Evolutionary conservation across 1,140 invertebrate genomes (phyloP), one percentile per base, ranked within the genome.

Genomic region (Mamestra configurata): DNA sequence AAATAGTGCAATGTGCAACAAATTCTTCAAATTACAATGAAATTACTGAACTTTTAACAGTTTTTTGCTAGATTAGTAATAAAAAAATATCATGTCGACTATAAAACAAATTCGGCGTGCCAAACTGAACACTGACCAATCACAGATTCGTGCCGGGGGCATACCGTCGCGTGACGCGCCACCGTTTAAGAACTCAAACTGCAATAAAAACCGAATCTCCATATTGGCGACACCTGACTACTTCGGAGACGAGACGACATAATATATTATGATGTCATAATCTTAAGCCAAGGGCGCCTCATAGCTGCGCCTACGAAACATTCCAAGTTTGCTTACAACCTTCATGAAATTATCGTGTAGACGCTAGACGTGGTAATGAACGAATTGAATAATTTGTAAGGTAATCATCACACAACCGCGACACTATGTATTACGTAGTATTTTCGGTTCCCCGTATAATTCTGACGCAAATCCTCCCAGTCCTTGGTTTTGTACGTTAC

Each of bases 361-460:
- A 75, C 53, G 51, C 71, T 43, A 22, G 76, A 77, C 35, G 81
- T 22, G 11, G 57, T 79, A 82, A 80, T 79, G 72, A 77, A 59
- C 53, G 72, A 73, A 80, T 82, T 82, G 46, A 75, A 64, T 80
- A 80, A 83, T 83, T 83, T 70, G 79, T 78, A 61, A 80, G 77
- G 76, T 82, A 49, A 46, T 49, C 40, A 68, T 79, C 77, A 76
- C 72, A 40, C 18, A 35, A 7, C 35, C 11, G n/a, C 31, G 49
- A 72, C 70, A 72, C 70, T 64, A 37, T n/a, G 24, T 59, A 59
- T 59, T 70, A 43, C 66, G 66, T 70, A 46, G 66, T 70, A 46
- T 70, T 70, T 70, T 70, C 37, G 13, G 66, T 46, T 46, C 40
- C 13, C 40, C 40, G 20, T 70, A 46, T 70, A 27, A 13, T 59